phyloP scores from a whole-genome alignment of 2,113 vertebrate species.

The Eurypyga helias region DNA sequence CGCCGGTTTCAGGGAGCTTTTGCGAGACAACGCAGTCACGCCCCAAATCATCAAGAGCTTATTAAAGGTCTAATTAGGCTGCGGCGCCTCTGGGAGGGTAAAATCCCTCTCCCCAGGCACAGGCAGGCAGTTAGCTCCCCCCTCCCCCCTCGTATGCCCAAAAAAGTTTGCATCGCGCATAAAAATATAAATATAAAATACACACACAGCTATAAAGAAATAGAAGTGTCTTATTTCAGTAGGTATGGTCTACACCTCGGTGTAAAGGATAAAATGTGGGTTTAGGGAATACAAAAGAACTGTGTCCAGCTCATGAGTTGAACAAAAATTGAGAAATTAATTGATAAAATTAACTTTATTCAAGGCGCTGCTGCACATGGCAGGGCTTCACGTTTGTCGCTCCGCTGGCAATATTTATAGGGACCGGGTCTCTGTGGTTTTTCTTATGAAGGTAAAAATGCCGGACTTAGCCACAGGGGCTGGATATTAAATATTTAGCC shows the following conservation, averaged over 20 bases:
- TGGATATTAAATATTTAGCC: neutral
- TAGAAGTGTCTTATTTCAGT: rapidly evolving
- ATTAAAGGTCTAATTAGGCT: slow-evolving; percentile 42
- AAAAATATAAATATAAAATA: neutral
- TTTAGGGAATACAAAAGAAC: neutral
- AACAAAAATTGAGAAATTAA: too few species aligned
- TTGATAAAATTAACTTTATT: neutral
- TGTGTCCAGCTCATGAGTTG: rapidly evolving
- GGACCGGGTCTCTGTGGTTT: neutral
- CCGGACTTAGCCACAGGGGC: rapidly evolving
- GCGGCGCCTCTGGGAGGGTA: neutral
- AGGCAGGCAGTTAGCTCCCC: neutral
- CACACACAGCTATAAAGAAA: rapidly evolving
- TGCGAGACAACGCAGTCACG: neutral
- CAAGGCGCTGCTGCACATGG: neutral
- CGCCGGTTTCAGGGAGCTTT: neutral
- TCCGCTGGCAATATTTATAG: neutral
- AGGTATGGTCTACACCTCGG: neutral
- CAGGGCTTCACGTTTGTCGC: neutral
- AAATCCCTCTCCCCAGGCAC: neutral
- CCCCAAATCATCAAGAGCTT: slow-evolving; percentile 16
- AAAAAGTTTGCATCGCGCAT: neutral
- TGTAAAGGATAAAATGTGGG: neutral
- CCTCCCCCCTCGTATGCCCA: rapidly evolving
- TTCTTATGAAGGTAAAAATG: rapidly evolving